Percentiles rank a stretch among this genome's conserved stretches.
Evolutionary conservation across 64 coral and sea anemone genomes (phyloP).

Genomic region (Pachyseris speciosa): DNA sequence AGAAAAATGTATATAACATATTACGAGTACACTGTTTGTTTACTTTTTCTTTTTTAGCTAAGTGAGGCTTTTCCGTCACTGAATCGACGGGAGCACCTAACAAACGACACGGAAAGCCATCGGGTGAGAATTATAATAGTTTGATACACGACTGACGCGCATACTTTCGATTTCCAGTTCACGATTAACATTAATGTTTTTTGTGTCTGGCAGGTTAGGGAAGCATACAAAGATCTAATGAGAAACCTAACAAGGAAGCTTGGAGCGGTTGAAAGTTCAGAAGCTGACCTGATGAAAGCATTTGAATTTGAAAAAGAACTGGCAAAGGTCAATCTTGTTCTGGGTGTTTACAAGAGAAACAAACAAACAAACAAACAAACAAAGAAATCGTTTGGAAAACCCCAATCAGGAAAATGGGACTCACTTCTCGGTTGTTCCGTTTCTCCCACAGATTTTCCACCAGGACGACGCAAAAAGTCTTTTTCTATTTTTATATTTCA

Average conservation of each 20-base stretch:
- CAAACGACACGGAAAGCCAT: not conserved
- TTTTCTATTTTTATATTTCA: too few relatives aligned
- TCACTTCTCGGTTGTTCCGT: too few relatives aligned
- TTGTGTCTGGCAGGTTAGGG: slow-evolving; percentile 7
- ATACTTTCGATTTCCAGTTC: not conserved
- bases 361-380: too few relatives aligned
- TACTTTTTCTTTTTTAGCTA: not conserved
- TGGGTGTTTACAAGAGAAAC: too few relatives aligned
- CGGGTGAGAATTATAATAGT: not conserved
- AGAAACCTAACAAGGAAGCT: slow-evolving; percentile 34
- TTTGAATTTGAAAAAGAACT: slow-evolving; percentile 61
- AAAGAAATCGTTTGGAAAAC: too few relatives aligned
- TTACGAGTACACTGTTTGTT: not conserved
- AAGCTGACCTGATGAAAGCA: not conserved
- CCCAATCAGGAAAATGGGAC: too few relatives aligned
- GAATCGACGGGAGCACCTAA: not conserved
- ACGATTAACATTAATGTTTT: not conserved
- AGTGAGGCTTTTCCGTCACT: not conserved
- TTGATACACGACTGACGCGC: not conserved
- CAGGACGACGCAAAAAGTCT: not conserved
- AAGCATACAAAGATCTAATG: slow-evolving; percentile 60
- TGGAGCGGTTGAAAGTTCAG: slow-evolving; percentile 25
- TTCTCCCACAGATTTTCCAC: not conserved
- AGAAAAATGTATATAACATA: not conserved
- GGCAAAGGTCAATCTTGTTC: slow-evolving; percentile 27